Conservation (phyloP, 2,113 vertebrate species). For the Erythrocercus mccallii region DNA sequence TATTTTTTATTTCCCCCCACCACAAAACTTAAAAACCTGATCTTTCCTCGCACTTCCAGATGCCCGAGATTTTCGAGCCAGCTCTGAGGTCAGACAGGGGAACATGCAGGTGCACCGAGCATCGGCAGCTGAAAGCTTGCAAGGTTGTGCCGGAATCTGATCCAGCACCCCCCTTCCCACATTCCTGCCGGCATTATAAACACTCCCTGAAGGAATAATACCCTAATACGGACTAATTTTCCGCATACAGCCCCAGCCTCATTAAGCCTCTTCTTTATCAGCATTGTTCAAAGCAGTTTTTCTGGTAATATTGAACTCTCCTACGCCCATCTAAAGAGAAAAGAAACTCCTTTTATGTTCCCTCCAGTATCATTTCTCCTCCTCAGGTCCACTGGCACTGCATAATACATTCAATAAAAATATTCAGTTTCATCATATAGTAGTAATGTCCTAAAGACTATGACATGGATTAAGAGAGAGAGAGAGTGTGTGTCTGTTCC, state of each 20-base stretch:
- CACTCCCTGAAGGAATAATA: constrained; percentile 68
- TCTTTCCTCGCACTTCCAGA: constrained; percentile 59
- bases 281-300: constrained; percentile 59
- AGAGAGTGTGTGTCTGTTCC: not conserved
- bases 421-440: constrained; percentile 12
- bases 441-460: not conserved
- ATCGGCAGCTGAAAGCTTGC: constrained; percentile 55
- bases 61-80: constrained; percentile 68
- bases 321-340: not conserved
- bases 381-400: constrained; percentile 1
- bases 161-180: constrained; percentile 18
- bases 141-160: constrained; percentile 62
- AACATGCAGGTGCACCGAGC: constrained; percentile 74
- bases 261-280: constrained; percentile 52
- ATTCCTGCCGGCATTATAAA: constrained; percentile 77
- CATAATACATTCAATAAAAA: constrained; percentile 38
- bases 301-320: constrained; percentile 27
- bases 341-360: constrained; percentile 30
- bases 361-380: constrained; percentile 23
- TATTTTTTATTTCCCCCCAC: not conserved
- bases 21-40: constrained; percentile 44
- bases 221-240: constrained; percentile 67
- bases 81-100: constrained; percentile 65
- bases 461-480: not conserved
- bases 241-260: constrained; percentile 53